Evolutionary conservation across 2,113 vertebrate species (phyloP), one percentile per base, ranked within the genome.

Genomic region (Coreoperca whiteheadi): DNA sequence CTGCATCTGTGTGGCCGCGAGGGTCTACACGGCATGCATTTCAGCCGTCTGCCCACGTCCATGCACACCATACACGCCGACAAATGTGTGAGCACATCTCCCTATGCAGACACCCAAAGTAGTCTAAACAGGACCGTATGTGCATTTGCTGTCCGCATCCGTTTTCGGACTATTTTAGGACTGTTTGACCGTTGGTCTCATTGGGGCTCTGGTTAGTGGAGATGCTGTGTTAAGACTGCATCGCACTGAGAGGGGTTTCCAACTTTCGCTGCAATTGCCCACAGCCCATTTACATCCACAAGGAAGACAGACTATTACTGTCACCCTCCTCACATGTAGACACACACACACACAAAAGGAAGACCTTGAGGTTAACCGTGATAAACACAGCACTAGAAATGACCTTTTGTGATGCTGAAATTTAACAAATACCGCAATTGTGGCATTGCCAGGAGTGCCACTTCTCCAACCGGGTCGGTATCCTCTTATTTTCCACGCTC

Each of bases 351-450:
- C 4, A 53, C 16, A 25, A 30, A 12, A 50, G 67, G 8, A 32
- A 23, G 28, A 7, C 66, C 28, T 21, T 15, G n/a, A 56, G 34
- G 51, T 54, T 70, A 4, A 21, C 25, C 0, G 3, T 32, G 66
- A 34, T 32, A 51, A 67, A 48, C 28, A 37, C 28, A 50, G 18
- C 37, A 21, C 32, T 64, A 50, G 75, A 66, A 43, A 59, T 51
- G 10, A 16, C 2, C 64, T 79, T 85, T 61, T 73, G 61, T 71
- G 16, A 50, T 30, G 51, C 8, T 66, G 25, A 57, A 70, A 70
- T 81, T 51, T 39, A 18, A 43, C 46, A 82, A 43, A 57, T 34
- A 23, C 8, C 34, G 23, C 30, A 39, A 8, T 50, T 50, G 18
- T 39, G 23, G 37, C 48, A n/a, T 66, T 71, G 34, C 23, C 41